Evolutionary conservation across 2,113 vertebrate genomes (phyloP).

Genomic region (Vidua chalybeata): DNA sequence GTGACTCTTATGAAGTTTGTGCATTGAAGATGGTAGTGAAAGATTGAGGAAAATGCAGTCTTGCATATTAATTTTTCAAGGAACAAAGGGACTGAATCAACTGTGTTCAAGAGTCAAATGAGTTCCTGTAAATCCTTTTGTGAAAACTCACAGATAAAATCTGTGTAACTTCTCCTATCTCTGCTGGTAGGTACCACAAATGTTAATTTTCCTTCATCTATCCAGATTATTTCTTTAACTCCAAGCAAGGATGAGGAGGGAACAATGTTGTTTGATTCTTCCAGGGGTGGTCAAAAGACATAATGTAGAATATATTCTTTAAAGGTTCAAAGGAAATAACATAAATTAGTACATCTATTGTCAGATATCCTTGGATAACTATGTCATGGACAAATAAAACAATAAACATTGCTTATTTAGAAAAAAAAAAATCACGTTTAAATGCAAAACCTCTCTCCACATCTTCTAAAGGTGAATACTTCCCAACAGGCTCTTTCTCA

Average conservation of each 20-base stretch:
- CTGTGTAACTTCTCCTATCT: background rate
- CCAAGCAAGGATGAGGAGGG: background rate
- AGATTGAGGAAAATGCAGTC: background rate
- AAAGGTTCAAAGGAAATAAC: background rate
- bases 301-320: constrained; percentile 5
- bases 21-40: constrained; percentile 1
- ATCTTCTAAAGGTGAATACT: background rate
- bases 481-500: background rate
- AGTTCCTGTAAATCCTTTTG: background rate
- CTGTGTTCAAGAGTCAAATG: background rate
- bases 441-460: background rate
- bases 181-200: background rate
- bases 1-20: background rate
- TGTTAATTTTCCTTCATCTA: background rate
- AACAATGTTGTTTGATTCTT: constrained; percentile 3
- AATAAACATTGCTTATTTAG: background rate
- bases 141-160: constrained; percentile 12
- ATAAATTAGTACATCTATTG: background rate
- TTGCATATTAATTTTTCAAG: background rate
- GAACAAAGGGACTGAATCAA: constrained; percentile 11
- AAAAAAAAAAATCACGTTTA: background rate
- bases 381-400: background rate
- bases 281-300: constrained; percentile 8
- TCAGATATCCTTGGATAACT: constrained; percentile 14
- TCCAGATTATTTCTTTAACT: constrained; percentile 32